Conservation (phyloP, 2,888 invertebrate species). For the Caenorhabditis virilis region DNA sequence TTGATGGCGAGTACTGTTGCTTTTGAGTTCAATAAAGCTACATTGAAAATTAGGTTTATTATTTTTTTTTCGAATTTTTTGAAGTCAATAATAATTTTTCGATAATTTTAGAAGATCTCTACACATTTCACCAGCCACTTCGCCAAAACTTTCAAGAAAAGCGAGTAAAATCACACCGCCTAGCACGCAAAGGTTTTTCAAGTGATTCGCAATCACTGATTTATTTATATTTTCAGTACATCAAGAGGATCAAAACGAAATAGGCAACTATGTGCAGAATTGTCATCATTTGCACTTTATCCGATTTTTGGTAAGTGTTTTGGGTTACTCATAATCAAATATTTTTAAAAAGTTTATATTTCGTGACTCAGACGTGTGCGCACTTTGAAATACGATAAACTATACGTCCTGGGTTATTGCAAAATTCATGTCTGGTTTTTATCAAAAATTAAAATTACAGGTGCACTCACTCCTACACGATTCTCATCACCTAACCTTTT, state of each 20-base stretch:
- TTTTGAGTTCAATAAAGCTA: slow-evolving; percentile 38
- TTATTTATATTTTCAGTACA: slow-evolving; percentile 14
- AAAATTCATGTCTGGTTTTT: too few species aligned
- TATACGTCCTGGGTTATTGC: too few species aligned
- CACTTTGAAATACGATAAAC: too few species aligned
- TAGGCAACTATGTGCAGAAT: slow-evolving; percentile 33
- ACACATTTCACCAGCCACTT: slow-evolving; percentile 23
- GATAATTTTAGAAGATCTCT: slow-evolving; percentile 21
- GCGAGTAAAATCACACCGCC: slow-evolving; percentile 13
- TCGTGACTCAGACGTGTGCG: background rate
- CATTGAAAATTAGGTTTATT: slow-evolving; percentile 28
- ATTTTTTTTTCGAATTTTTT: background rate
- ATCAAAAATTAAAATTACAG: too few species aligned
- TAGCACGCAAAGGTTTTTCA: slow-evolving; percentile 24
- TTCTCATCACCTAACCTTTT: slow-evolving; percentile 37
- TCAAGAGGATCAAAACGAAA: slow-evolving; percentile 14
- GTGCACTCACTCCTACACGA: slow-evolving; percentile 30
- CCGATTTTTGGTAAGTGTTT: slow-evolving; percentile 23
- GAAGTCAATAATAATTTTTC: background rate
- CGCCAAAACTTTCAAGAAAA: slow-evolving; percentile 14
- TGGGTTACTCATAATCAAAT: background rate
- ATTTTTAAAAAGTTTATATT: background rate
- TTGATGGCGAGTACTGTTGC: slow-evolving; percentile 37
- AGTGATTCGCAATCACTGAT: background rate
- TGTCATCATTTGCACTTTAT: slow-evolving; percentile 39